Percentiles rank a stretch among this genome's conserved stretches.
Evolutionary conservation across 2,888 invertebrate species (phyloP).

Genomic region (Ophion costatus): DNA sequence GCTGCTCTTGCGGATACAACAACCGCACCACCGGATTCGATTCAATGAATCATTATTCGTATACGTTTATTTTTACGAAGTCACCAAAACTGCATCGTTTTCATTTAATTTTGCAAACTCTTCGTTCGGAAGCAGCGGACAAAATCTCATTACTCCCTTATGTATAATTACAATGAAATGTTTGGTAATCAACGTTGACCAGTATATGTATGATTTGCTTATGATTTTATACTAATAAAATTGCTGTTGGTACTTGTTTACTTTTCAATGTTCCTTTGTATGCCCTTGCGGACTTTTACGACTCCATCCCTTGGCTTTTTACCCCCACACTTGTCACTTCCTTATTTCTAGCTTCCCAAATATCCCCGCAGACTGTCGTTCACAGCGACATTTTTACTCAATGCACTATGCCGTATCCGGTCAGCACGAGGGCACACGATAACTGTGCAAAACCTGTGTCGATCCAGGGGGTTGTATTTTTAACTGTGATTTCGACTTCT

Average conservation of each 20-base stretch:
- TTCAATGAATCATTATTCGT: conserved; percentile 13
- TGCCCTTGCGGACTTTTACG: too few species aligned
- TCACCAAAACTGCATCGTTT: not conserved
- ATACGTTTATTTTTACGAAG: not conserved
- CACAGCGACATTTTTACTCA: too few species aligned
- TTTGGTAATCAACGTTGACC: not conserved
- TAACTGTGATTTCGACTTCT: too few species aligned
- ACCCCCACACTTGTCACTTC: too few species aligned
- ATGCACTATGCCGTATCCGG: too few species aligned
- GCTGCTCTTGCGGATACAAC: conserved; percentile 38
- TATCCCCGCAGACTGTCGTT: too few species aligned
- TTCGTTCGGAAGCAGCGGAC: not conserved
- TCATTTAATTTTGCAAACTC: not conserved
- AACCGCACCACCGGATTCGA: conserved; percentile 1
- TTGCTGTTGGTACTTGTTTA: not conserved
- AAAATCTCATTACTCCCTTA: not conserved
- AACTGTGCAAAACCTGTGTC: too few species aligned
- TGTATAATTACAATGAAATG: not conserved
- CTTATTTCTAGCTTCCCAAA: too few species aligned
- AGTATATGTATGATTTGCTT: not conserved
- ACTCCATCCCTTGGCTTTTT: too few species aligned
- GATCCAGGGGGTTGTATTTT: too few species aligned
- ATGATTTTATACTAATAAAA: not conserved
- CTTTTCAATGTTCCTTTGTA: too few species aligned
- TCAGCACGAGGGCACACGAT: too few species aligned